A percentile compares a stretch with the other conserved stretches of the same genome.
These are phyloP conservation scores for Lamprologus tigripictilis DNA, from an alignment of 2,113 vertebrate genomes.

Conservation along the genomic window DNA sequence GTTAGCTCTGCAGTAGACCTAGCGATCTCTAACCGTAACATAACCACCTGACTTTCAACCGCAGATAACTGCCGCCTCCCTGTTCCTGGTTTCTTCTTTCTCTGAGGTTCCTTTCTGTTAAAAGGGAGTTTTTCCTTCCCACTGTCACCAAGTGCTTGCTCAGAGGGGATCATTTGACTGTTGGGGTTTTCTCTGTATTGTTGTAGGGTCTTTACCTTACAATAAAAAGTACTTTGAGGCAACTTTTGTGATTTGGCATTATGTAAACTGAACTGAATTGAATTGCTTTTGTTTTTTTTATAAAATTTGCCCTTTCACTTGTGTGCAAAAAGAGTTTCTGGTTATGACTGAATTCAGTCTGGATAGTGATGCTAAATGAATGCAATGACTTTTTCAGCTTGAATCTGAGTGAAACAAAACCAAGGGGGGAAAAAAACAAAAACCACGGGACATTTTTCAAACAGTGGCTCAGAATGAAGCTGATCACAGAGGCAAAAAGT, in stretches of 20 bases:
- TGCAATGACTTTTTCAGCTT: background rate
- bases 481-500: background rate
- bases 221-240: background rate
- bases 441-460: background rate
- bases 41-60: background rate
- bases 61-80: background rate
- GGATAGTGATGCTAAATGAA: background rate
- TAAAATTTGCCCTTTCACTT: background rate
- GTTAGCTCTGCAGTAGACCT: background rate
- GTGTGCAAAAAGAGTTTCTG: background rate
- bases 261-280: background rate
- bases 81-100: background rate
- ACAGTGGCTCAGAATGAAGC: background rate
- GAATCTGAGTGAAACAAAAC: background rate
- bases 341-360: background rate
- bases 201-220: background rate
- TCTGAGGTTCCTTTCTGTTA: background rate
- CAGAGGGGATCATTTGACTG: background rate
- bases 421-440: background rate
- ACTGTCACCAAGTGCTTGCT: rapidly evolving
- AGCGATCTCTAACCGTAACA: background rate
- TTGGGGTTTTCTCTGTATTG: background rate
- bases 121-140: background rate
- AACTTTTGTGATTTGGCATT: background rate
- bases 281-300: background rate